phyloP scores from a whole-genome alignment of 1,140 invertebrate genomes.

The Aphaenogaster ashmeadi region DNA sequence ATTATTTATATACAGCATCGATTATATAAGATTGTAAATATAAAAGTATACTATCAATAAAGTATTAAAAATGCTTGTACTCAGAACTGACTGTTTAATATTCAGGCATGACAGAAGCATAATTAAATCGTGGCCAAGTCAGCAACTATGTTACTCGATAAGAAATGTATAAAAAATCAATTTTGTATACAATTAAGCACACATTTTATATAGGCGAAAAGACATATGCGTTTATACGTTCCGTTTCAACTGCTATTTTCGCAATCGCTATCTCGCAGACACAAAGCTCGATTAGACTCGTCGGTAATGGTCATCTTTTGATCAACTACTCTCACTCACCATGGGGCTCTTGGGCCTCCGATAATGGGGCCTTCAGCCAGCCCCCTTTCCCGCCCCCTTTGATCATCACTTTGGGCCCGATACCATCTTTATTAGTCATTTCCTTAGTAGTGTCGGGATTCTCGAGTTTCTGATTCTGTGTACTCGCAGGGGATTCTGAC shows the following conservation, averaged over 20 bases:
- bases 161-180: background rate
- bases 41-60: background rate
- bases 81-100: background rate
- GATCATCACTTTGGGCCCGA: constrained; percentile 85
- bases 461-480: constrained; percentile 85
- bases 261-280: background rate
- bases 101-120: background rate
- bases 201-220: background rate
- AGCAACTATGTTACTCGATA: background rate
- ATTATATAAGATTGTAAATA: background rate
- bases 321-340: constrained; percentile 86
- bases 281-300: constrained; percentile 70
- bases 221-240: background rate
- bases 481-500: constrained; percentile 86
- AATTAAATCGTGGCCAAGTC: background rate
- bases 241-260: background rate
- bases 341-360: constrained; percentile 88
- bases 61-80: background rate
- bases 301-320: constrained; percentile 80
- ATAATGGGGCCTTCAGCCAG: constrained; percentile 86
- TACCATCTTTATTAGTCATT: constrained; percentile 87
- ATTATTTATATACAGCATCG: background rate
- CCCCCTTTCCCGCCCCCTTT: constrained; percentile 87
- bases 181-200: background rate
- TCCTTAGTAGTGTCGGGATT: constrained; percentile 86